Conservation (phyloP, 2,888 invertebrate genomes). For the Hymenopus coronatus region DNA sequence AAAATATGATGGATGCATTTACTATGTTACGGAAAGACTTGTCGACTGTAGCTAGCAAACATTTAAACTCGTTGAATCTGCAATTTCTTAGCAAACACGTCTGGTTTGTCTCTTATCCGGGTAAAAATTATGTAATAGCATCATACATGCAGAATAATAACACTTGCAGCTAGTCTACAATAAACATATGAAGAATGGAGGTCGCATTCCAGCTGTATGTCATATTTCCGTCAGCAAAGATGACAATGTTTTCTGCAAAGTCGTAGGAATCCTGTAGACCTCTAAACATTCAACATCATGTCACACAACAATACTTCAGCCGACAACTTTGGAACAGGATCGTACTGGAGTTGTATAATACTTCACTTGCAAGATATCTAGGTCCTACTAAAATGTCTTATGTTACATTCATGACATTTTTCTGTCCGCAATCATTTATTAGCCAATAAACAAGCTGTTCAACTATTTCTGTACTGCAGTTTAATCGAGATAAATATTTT, state of each 20-base stretch:
- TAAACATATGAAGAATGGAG: background rate
- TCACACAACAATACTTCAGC: background rate
- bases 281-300: background rate
- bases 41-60: too few species aligned
- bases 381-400: too few species aligned
- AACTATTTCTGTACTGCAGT: too few species aligned
- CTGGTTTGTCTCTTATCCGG: background rate
- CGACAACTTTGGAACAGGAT: too few species aligned
- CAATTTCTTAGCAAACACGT: background rate
- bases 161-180: background rate
- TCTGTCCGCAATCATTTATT: too few species aligned
- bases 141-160: background rate
- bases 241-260: background rate
- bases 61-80: background rate
- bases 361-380: too few species aligned
- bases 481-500: too few species aligned
- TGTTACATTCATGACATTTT: too few species aligned
- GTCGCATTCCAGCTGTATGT: background rate
- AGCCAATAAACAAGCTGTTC: too few species aligned
- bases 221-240: background rate
- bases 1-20: too few species aligned
- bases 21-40: too few species aligned
- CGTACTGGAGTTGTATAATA: too few species aligned
- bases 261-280: background rate
- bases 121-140: background rate